Conservation (phyloP, 2,888 invertebrate genomes). For the Spatulosminthurus flaviceps region DNA sequence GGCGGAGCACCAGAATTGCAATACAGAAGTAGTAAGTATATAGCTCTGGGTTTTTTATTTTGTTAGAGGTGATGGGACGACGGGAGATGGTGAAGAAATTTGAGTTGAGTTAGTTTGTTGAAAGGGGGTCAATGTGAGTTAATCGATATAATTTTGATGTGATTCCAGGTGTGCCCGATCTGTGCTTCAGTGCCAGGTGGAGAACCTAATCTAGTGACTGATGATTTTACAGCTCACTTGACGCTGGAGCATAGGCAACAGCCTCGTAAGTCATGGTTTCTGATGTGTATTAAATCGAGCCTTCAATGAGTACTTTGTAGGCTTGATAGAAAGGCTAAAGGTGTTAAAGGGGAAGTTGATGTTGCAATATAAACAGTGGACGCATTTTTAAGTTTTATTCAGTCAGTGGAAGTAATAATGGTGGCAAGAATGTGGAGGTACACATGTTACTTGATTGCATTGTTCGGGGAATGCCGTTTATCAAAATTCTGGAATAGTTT, state of each 20-base stretch:
- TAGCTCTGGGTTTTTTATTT: background rate
- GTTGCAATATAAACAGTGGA: too few species aligned
- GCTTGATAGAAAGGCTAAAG: too few species aligned
- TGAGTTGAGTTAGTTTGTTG: background rate
- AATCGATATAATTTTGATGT: background rate
- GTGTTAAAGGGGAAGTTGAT: too few species aligned
- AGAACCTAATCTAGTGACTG: conserved; percentile 96
- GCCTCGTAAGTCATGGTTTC: conserved; percentile 71
- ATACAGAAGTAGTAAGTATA: conserved; percentile 86
- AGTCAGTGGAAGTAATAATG: too few species aligned
- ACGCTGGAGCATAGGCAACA: conserved; percentile 91
- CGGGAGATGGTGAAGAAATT: too few species aligned
- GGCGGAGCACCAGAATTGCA: conserved; percentile 89
- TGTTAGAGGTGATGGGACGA: background rate
- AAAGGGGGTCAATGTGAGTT: background rate
- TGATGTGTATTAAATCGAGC: too few species aligned
- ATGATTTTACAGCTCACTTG: conserved; percentile 96
- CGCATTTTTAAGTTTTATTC: too few species aligned
- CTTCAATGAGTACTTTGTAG: too few species aligned
- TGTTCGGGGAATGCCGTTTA: too few species aligned
- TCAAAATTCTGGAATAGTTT: too few species aligned
- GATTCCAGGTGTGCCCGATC: conserved; percentile 90
- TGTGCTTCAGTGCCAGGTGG: conserved; percentile 97
- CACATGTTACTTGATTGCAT: too few species aligned
- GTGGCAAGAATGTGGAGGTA: too few species aligned